phyloP scores from a whole-genome alignment of 2,888 invertebrate genomes.

The Torymus auratus region DNA sequence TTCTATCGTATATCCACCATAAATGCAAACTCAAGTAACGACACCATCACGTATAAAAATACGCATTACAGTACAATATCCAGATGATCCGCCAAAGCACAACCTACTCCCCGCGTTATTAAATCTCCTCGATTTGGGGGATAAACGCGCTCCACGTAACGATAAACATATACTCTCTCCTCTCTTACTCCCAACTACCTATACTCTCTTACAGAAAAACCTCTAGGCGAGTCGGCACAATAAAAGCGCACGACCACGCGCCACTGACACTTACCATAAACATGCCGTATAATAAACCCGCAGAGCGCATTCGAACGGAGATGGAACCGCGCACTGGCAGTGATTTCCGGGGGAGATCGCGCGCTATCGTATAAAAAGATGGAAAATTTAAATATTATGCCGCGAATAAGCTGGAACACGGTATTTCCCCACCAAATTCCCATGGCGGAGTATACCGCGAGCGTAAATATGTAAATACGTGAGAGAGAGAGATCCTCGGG shows the following conservation, averaged over 20 bases:
- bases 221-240: no score
- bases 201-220: no score
- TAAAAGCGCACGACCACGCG: not conserved
- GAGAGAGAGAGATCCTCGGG: not conserved
- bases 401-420: slow-evolving; percentile 39
- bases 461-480: slow-evolving; percentile 49
- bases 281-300: slow-evolving; percentile 19
- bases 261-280: slow-evolving; percentile 44
- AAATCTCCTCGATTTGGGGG: no score
- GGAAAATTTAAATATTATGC: slow-evolving; percentile 56
- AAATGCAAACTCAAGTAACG: no score
- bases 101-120: no score
- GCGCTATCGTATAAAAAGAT: slow-evolving; percentile 45
- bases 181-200: no score
- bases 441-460: slow-evolving; percentile 20
- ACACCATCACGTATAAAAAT: no score
- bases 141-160: no score
- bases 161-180: no score
- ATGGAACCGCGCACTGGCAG: not conserved
- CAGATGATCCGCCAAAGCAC: no score
- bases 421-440: slow-evolving; percentile 43
- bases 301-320: not conserved
- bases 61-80: no score
- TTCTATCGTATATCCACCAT: no score
- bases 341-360: slow-evolving; percentile 43